phyloP scores from a whole-genome alignment of 2,797 vertebrate species.

The Momotus momota region DNA sequence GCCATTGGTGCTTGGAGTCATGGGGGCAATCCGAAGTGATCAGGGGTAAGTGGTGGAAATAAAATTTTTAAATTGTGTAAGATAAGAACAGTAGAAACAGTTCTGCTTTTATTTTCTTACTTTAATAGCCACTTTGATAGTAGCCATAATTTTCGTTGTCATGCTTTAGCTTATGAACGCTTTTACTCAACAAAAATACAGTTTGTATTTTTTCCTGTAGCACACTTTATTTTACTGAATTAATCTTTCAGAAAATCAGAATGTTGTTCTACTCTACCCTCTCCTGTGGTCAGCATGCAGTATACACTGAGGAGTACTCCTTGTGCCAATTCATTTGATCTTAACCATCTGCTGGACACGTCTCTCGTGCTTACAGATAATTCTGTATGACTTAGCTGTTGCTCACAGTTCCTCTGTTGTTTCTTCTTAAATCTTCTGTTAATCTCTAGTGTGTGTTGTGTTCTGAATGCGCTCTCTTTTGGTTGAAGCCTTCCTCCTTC shows the following conservation, averaged over 20 bases:
- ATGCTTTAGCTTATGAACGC: neutral
- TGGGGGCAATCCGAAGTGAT: constrained; percentile 97
- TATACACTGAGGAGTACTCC: neutral
- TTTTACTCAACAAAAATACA: neutral
- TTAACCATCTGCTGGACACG: neutral
- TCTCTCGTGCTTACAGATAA: neutral
- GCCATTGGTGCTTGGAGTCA: constrained; percentile 96
- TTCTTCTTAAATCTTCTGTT: neutral
- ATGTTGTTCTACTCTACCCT: neutral
- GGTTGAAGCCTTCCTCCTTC: neutral
- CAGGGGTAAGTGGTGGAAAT: constrained; percentile 89
- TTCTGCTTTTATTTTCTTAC: neutral
- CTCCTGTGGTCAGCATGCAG: neutral
- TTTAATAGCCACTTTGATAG: neutral
- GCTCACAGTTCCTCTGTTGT: neutral
- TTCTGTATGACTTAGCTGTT: neutral
- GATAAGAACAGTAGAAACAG: neutral
- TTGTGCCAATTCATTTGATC: neutral
- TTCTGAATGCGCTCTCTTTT: neutral
- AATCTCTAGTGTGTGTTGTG: neutral
- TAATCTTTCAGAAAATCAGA: neutral
- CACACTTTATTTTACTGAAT: neutral
- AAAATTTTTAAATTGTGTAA: neutral
- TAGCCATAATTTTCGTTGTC: neutral
- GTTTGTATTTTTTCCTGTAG: neutral